These are phyloP conservation scores for Stenodera caucasica DNA, from an alignment of 2,888 invertebrate species.

Conservation along the genomic window DNA sequence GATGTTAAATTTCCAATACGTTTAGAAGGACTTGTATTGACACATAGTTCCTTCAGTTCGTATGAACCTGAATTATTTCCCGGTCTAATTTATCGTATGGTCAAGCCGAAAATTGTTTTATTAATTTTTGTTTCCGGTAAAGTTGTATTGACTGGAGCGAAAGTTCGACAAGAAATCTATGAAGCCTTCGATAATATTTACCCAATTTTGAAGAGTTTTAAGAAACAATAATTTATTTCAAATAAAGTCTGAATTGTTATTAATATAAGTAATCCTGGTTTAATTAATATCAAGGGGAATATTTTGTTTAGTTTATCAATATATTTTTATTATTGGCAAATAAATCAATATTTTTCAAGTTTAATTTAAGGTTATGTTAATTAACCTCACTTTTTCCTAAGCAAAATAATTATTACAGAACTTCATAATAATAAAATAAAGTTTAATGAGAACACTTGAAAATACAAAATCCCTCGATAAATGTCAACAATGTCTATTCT, in stretches of 20 bases:
- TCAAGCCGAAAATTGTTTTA: conserved; percentile 78
- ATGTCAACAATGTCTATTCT: no score
- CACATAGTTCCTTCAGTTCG: conserved; percentile 76
- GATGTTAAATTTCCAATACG: conserved; percentile 85
- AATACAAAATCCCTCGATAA: no score
- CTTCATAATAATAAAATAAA: no score
- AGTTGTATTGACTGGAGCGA: conserved; percentile 80
- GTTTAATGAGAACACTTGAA: no score
- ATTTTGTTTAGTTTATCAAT: no score
- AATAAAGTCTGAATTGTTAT: conserved; percentile 4
- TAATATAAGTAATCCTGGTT: no score
- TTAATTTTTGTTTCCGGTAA: conserved; percentile 86
- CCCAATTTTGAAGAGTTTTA: conserved; percentile 75
- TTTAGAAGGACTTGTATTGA: conserved; percentile 67
- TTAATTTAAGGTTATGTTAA: no score
- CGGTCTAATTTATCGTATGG: conserved; percentile 81
- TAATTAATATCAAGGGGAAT: no score
- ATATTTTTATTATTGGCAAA: no score
- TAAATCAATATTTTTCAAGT: no score
- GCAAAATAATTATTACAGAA: no score
- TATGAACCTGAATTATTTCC: conserved; percentile 86
- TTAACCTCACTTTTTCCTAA: no score
- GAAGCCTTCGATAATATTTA: conserved; percentile 78
- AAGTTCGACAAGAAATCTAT: conserved; percentile 72
- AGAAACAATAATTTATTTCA: conserved; percentile 54